Evolutionary conservation across 2,888 invertebrate species (phyloP).

Genomic region (Sinhomidia bicolor): DNA sequence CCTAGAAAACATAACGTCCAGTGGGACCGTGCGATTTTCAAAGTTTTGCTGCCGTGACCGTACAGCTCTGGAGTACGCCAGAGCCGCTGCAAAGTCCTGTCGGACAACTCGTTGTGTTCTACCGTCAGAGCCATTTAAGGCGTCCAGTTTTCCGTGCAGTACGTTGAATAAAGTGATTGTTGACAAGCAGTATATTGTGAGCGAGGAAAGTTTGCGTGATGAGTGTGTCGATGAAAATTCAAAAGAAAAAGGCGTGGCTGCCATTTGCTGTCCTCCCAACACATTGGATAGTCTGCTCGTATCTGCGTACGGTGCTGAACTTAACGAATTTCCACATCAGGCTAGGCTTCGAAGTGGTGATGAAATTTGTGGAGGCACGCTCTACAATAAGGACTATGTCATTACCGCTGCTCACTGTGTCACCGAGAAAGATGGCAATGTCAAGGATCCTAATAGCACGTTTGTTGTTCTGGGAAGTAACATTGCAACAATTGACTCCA

Average conservation of each 20-base stretch:
- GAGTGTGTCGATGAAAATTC: background rate
- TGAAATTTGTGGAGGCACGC: constrained; percentile 62
- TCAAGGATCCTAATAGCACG: background rate
- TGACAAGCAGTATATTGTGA: background rate
- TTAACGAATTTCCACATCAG: constrained; percentile 61
- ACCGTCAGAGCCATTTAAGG: background rate
- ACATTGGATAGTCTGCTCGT: background rate
- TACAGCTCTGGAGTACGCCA: background rate
- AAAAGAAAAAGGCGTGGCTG: background rate
- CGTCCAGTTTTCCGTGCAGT: background rate
- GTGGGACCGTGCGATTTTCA: background rate
- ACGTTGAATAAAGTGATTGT: background rate
- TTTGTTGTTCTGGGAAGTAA: constrained; percentile 2
- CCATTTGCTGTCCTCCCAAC: constrained; percentile 15
- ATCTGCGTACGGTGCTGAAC: constrained; percentile 46
- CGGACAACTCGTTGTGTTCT: background rate
- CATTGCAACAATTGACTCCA: background rate
- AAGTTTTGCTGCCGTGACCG: background rate
- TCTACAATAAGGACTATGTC: constrained; percentile 63
- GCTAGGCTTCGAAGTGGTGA: constrained; percentile 12
- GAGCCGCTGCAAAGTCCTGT: constrained; percentile 20
- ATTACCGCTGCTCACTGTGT: constrained; percentile 61
- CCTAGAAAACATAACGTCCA: background rate
- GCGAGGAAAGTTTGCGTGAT: constrained; percentile 28
- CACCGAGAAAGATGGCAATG: background rate